Percentiles rank a stretch among this genome's conserved stretches.
These are phyloP conservation scores for Stratiolaelaps scimitus DNA, from an alignment of 1,140 invertebrate species.

Conservation along the genomic window DNA sequence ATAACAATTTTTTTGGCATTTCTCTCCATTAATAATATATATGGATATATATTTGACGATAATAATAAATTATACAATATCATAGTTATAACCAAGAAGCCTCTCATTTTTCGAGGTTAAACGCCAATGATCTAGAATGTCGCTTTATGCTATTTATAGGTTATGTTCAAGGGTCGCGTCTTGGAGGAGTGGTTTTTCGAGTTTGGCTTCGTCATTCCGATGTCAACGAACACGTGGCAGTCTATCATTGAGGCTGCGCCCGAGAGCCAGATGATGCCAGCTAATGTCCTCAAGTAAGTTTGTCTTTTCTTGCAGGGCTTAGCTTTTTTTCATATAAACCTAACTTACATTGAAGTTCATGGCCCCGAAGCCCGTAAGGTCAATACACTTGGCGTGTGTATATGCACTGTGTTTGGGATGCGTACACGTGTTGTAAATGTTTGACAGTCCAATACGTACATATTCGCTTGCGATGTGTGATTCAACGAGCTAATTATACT, in stretches of 20 bases:
- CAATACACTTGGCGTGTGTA: not conserved
- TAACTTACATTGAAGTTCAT: too few species aligned
- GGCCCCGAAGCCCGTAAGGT: not conserved
- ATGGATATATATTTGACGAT: too few species aligned
- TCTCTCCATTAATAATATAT: too few species aligned
- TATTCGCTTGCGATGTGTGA: too few species aligned
- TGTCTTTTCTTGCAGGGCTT: too few species aligned
- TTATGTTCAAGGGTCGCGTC: not conserved
- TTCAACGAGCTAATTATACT: too few species aligned
- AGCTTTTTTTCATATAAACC: too few species aligned
- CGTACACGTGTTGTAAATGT: not conserved
- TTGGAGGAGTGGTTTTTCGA: constrained; percentile 89
- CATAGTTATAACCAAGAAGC: too few species aligned
- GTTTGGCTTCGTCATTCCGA: constrained; percentile 97
- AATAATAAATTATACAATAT: too few species aligned
- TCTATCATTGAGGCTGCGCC: constrained; percentile 94
- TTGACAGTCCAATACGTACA: not conserved
- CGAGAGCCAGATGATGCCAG: constrained; percentile 99
- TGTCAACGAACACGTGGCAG: constrained; percentile 99
- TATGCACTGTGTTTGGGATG: not conserved
- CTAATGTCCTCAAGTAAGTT: constrained; percentile 78
- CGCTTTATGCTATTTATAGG: not conserved
- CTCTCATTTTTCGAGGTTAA: too few species aligned
- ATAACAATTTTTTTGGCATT: too few species aligned
- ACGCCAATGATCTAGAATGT: too few species aligned